Conservation (phyloP, 2,888 invertebrate species). For the Drosophila nigricruria region DNA sequence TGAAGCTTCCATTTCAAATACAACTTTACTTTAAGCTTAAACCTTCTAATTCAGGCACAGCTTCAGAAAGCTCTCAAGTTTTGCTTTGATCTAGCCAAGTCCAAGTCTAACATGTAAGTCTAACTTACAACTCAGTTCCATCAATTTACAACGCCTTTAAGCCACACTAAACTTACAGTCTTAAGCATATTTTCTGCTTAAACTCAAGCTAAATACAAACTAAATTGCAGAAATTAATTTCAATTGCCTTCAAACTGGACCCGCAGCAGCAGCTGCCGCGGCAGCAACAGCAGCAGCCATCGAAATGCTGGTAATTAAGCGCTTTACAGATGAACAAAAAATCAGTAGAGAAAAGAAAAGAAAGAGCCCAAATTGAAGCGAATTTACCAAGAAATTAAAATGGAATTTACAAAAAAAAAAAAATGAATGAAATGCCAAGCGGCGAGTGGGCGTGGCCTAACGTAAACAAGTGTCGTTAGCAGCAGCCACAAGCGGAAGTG, state of each 20-base stretch:
- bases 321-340: slow-evolving; percentile 23
- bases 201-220: background rate
- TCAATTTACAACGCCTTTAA: background rate
- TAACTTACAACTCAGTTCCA: background rate
- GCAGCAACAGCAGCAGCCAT: slow-evolving; percentile 36
- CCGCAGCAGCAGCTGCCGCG: slow-evolving; percentile 35
- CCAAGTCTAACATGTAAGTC: too few species aligned
- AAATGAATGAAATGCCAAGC: slow-evolving; percentile 31
- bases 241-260: slow-evolving; percentile 34
- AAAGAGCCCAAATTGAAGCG: slow-evolving; percentile 26
- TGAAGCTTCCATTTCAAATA: too few species aligned
- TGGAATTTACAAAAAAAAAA: slow-evolving; percentile 55
- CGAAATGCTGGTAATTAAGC: slow-evolving; percentile 77
- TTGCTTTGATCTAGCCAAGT: too few species aligned
- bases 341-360: slow-evolving; percentile 14
- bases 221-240: slow-evolving; percentile 62
- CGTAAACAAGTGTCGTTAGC: slow-evolving; percentile 64
- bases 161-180: background rate
- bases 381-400: slow-evolving; percentile 69
- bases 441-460: slow-evolving; percentile 49
- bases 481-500: slow-evolving; percentile 2
- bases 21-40: background rate
- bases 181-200: background rate
- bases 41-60: background rate
- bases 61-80: background rate